Base-by-base conservation (phyloP, 2,797 vertebrate species). In the Melanotaenia nigrans region DNA sequence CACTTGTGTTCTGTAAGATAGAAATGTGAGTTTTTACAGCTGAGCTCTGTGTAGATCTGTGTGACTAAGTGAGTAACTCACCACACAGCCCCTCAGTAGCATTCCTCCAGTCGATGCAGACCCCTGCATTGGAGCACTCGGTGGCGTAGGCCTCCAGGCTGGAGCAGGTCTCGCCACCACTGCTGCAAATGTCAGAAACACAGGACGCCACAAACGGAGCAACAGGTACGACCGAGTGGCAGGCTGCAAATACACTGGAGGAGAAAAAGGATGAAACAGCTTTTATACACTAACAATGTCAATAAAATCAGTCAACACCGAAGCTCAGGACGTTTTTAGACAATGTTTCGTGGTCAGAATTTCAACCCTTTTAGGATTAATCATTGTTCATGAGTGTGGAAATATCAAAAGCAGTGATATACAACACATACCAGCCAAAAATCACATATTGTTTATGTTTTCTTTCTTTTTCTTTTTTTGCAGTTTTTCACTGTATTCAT, bases 51-150 rank as follows among this genome's bases (percentile, higher is more conserved):
- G 2, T 7, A 36, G 9, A 30, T 22, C 35, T 66, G 13, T 6
- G 32, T 2, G 10, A 3, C 10, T 38, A 9, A 55, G 5, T 20
- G 7, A 47, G 32, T 53, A 25, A 73, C 93, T 94, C 66, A 96
- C 95, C 85, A 24, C 95, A 96, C 60, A 86, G 79, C 35, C 94
- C 95, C 0, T 74, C 4, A 0, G 95, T 95, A 20, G 87, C 74
- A 0, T 69, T 89, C 53, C 96, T 95, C 96, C 96, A 96, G 78
- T 93, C 67, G 0, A 89, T 65, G 38, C 96, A 96, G 4, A 90
- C n/a, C 35, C 94, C 95, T 24, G 64, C 78, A 10, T 56, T 51
- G 0, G 87, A 77, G 30, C 96, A 96, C 35, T 92, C 81, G 0
- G 78, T 71, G 0, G 96, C 95, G 0, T 96, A 96, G 1, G 90